Percentiles rank a stretch among this genome's conserved stretches.
These are phyloP conservation scores for Syrrhaptes paradoxus DNA, from an alignment of 2,113 vertebrate genomes.

Conservation along the genomic window DNA sequence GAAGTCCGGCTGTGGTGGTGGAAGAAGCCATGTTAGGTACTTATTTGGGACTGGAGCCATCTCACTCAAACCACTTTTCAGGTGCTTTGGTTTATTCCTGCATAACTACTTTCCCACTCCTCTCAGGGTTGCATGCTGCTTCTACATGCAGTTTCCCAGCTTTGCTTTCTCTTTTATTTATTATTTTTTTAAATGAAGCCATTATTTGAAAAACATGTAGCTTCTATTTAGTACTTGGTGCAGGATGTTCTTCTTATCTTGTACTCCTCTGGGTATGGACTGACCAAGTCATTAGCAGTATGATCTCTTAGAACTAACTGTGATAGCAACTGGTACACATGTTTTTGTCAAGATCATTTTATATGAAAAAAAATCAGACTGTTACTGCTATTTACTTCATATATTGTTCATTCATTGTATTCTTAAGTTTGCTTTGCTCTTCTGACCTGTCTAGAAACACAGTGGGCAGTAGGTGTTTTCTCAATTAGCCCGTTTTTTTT, in stretches of 20 bases:
- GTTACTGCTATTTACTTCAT: neutral
- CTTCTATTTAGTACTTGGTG: neutral
- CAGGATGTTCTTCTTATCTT: neutral
- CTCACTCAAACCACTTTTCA: neutral
- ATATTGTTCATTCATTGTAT: neutral
- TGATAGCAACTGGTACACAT: neutral
- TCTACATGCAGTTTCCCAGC: neutral
- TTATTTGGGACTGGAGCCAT: neutral
- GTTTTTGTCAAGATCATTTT: neutral
- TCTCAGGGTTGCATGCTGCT: neutral
- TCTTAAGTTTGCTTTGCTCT: neutral
- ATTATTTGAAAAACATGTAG: neutral
- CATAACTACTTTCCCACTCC: neutral
- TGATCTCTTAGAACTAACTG: neutral
- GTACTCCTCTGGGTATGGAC: neutral
- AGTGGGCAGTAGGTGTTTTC: neutral
- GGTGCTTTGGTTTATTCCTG: neutral
- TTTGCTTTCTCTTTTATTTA: neutral
- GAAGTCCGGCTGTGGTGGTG: neutral
- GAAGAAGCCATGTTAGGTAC: neutral
- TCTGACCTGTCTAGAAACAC: neutral
- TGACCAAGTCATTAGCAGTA: neutral
- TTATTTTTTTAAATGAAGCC: neutral
- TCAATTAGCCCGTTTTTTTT: neutral
- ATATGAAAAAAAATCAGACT: neutral